These are phyloP conservation scores for Minunthozetes semirufus DNA, from an alignment of 2,888 invertebrate species.

Conservation along the genomic window DNA sequence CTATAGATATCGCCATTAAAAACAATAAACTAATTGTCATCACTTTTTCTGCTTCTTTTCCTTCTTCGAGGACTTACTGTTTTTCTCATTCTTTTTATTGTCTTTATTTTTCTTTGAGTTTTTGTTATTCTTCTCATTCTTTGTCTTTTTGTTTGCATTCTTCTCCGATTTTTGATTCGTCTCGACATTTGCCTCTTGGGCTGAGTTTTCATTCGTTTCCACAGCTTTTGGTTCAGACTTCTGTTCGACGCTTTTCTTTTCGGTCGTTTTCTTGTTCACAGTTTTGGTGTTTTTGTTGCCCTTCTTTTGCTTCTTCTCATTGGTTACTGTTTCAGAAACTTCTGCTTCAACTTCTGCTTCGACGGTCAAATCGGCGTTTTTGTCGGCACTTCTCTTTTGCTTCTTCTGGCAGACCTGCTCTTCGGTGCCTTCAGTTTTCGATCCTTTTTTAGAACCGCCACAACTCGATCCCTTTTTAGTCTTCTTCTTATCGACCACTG, in stretches of 20 bases:
- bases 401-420: conserved; percentile 1
- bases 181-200: too few species aligned
- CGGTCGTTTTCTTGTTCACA: neutral
- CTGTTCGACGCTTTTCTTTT: neutral
- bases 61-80: neutral
- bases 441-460: neutral
- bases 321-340: too few species aligned
- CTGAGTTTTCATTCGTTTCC: too few species aligned
- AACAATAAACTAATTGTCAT: neutral
- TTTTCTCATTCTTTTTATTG: neutral
- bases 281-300: neutral
- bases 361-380: neutral
- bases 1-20: neutral
- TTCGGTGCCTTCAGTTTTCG: neutral
- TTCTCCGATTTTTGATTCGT: too few species aligned
- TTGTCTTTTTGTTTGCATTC: neutral
- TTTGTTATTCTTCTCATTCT: neutral
- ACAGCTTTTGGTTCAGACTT: neutral
- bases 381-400: neutral
- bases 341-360: too few species aligned
- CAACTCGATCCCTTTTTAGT: neutral
- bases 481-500: neutral
- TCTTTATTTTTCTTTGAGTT: neutral
- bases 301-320: too few species aligned
- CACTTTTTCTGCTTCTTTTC: neutral